Conservation (phyloP, 2,797 vertebrate species). For the Limnodromus scolopaceus region DNA sequence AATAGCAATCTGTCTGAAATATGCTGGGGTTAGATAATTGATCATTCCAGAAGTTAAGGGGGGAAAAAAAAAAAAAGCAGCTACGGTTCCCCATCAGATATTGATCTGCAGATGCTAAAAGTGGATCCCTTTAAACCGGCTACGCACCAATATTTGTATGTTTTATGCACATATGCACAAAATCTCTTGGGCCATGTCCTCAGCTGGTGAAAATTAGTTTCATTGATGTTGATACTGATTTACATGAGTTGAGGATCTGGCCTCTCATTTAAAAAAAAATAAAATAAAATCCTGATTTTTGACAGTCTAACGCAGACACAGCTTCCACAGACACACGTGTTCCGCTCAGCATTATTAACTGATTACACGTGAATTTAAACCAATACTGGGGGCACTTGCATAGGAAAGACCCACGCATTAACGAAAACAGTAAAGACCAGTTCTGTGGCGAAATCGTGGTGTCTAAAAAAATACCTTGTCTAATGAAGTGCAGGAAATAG, state of each 20-base stretch:
- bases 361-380: rapidly evolving
- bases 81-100: neutral
- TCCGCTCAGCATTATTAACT: rapidly evolving
- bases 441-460: rapidly evolving
- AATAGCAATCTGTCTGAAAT: neutral
- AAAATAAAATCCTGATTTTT: neutral
- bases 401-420: rapidly evolving
- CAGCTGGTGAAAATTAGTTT: slow-evolving; percentile 27
- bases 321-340: rapidly evolving
- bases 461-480: rapidly evolving
- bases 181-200: slow-evolving; percentile 3
- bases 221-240: neutral
- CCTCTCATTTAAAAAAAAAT: neutral
- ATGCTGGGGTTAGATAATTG: neutral
- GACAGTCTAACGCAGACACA: neutral
- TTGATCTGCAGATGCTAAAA: neutral
- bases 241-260: neutral
- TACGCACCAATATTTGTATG: neutral
- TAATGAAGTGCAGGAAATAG: rapidly evolving
- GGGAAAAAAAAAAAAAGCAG: neutral
- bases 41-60: neutral
- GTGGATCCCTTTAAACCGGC: neutral
- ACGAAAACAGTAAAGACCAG: rapidly evolving
- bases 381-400: rapidly evolving
- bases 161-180: neutral